These are phyloP conservation scores for Maconellicoccus hirsutus DNA, from an alignment of 1,140 invertebrate genomes.

Conservation along the genomic window DNA sequence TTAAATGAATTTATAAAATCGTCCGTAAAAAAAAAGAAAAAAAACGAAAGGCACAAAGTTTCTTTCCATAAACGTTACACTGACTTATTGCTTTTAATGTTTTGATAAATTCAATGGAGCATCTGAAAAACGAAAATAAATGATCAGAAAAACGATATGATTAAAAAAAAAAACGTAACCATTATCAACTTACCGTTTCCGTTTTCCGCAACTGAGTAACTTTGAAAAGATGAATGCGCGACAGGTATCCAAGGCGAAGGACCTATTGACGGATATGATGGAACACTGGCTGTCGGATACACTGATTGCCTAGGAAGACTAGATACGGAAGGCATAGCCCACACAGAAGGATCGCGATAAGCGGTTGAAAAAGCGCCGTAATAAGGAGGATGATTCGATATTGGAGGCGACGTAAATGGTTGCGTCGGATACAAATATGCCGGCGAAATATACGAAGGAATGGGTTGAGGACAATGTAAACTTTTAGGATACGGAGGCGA, in stretches of 20 bases:
- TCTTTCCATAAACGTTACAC: slow-evolving; percentile 12
- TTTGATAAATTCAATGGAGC: slow-evolving; percentile 41
- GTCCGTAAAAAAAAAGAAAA: background rate
- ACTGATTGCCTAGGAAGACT: slow-evolving; percentile 28
- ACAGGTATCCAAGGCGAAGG: slow-evolving; percentile 33
- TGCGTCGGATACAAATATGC: slow-evolving; percentile 19
- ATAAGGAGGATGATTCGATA: slow-evolving; percentile 26
- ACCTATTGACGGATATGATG: slow-evolving; percentile 31
- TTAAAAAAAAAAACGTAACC: background rate
- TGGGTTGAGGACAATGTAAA: slow-evolving; percentile 7
- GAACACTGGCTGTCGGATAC: slow-evolving; percentile 26
- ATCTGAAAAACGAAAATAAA: slow-evolving; percentile 34
- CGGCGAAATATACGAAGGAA: slow-evolving; percentile 9
- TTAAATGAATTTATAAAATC: background rate
- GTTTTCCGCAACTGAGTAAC: slow-evolving; percentile 23
- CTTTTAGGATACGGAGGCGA: slow-evolving; percentile 24
- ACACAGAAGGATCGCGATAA: slow-evolving; percentile 4
- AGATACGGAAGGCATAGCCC: slow-evolving; percentile 27
- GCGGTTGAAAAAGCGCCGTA: slow-evolving; percentile 18
- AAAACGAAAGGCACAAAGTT: slow-evolving; percentile 11
- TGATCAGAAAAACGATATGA: background rate
- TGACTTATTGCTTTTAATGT: background rate
- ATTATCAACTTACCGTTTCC: slow-evolving; percentile 14
- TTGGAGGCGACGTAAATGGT: slow-evolving; percentile 18
- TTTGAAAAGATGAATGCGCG: slow-evolving; percentile 31